These are phyloP conservation scores for Sylvia atricapilla DNA, from an alignment of 2,113 vertebrate genomes.

Conservation along the genomic window DNA sequence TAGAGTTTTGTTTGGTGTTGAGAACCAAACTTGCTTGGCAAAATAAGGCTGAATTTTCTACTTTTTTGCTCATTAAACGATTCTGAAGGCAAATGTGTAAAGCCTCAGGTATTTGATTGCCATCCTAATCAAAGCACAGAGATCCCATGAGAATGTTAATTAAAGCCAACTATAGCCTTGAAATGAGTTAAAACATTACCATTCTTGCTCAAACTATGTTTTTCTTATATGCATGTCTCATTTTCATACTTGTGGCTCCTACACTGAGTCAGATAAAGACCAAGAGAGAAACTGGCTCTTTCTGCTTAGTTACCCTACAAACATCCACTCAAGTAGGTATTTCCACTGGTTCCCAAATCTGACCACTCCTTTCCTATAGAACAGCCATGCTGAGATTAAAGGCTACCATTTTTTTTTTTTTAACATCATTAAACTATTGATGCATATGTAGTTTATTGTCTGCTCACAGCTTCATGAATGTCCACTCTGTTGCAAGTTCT, in stretches of 20 bases:
- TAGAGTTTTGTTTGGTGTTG: not conserved
- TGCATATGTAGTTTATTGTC: not conserved
- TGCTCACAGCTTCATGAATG: not conserved
- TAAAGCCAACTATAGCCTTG: not conserved
- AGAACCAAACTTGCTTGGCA: not conserved
- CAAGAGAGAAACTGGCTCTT: not conserved
- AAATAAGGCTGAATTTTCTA: not conserved
- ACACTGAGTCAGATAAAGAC: not conserved
- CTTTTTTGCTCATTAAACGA: not conserved
- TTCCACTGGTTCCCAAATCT: not conserved
- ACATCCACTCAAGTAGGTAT: accelerated
- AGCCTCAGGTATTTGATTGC: not conserved
- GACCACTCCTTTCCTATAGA: not conserved
- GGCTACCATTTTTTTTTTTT: not conserved
- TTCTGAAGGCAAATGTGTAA: not conserved
- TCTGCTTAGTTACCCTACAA: not conserved
- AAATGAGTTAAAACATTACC: not conserved
- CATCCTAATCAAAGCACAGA: not conserved
- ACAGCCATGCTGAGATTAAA: not conserved
- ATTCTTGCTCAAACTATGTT: not conserved
- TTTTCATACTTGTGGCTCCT: not conserved
- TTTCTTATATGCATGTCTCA: not conserved
- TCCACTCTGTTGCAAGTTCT: not conserved
- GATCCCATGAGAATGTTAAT: not conserved
- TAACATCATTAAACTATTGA: not conserved